phyloP scores from a whole-genome alignment of 2,113 vertebrate genomes.

The Brachypteracias leptosomus region DNA sequence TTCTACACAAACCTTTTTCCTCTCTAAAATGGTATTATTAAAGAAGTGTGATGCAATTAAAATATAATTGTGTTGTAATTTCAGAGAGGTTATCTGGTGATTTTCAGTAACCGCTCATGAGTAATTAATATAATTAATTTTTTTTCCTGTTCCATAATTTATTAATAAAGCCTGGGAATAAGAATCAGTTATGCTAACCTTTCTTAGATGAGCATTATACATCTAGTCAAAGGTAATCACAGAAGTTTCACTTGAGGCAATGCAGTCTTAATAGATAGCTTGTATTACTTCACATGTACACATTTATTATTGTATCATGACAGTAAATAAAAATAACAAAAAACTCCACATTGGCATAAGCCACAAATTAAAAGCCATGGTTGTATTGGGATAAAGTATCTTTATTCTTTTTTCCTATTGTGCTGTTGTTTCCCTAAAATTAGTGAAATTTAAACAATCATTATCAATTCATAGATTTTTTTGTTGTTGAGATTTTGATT shows the following conservation, averaged over 20 bases:
- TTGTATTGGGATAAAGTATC: not conserved
- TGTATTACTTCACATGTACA: not conserved
- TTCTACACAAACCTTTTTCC: not conserved
- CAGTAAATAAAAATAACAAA: not conserved
- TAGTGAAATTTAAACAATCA: not conserved
- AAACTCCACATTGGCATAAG: not conserved
- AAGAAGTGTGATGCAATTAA: not conserved
- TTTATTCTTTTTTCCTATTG: not conserved
- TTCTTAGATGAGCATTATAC: not conserved
- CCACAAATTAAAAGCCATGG: not conserved
- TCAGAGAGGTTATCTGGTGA: not conserved
- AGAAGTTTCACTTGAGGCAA: not conserved
- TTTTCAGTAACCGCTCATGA: not conserved
- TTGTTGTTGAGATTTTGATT: fast-evolving
- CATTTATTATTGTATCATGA: not conserved
- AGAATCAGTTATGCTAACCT: not conserved
- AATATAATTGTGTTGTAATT: not conserved
- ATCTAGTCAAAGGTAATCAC: not conserved
- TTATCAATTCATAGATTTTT: not conserved
- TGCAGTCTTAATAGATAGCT: not conserved
- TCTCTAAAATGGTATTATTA: not conserved
- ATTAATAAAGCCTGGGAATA: not conserved
- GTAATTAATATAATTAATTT: not conserved
- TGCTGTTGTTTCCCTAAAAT: not conserved
- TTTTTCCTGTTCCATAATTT: not conserved